Evolutionary conservation across 2,797 vertebrate species (phyloP).

Genomic region (Periparus ater): DNA sequence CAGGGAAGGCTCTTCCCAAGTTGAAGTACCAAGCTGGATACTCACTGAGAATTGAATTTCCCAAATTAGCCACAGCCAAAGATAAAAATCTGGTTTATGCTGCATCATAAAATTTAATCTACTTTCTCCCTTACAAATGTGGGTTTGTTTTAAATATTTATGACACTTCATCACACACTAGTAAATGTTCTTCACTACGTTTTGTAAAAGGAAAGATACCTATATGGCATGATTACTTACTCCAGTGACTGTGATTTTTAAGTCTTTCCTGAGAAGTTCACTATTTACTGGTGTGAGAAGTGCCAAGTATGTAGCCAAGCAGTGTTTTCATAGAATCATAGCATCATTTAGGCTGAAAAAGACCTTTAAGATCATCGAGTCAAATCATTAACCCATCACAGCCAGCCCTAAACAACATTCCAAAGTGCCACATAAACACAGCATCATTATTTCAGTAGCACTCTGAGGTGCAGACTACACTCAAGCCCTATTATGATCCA

Average conservation of each 20-base stretch:
- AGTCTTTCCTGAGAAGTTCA: background rate
- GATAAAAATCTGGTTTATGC: background rate
- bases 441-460: background rate
- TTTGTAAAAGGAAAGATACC: background rate
- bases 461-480: background rate
- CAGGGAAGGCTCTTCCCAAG: background rate
- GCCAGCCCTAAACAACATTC: background rate
- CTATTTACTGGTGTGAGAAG: background rate
- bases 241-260: background rate
- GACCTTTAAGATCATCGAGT: rapidly evolving
- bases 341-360: background rate
- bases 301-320: background rate
- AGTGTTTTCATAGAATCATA: background rate
- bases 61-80: background rate
- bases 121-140: background rate
- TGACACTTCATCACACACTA: background rate
- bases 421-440: rapidly evolving
- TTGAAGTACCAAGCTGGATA: background rate
- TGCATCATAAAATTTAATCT: background rate
- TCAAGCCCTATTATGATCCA: background rate
- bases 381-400: background rate
- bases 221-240: background rate
- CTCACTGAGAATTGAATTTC: background rate
- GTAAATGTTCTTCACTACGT: background rate
- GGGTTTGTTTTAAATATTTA: background rate